phyloP scores from a whole-genome alignment of 2,113 vertebrate genomes.

The Phylloscopus trochilus region DNA sequence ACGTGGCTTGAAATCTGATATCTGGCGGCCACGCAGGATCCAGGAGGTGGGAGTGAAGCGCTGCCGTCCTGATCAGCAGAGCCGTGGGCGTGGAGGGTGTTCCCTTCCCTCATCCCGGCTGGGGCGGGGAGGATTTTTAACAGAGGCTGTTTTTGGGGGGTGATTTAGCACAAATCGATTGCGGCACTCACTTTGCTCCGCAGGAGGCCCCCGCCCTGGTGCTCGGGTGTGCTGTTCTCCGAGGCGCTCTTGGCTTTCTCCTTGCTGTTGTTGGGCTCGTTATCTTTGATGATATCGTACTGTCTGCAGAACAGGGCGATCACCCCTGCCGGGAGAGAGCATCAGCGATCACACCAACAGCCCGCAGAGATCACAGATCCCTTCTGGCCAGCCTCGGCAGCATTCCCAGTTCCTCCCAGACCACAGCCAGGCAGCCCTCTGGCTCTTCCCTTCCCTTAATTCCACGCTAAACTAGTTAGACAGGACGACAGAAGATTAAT shows the following conservation, averaged over 20 bases:
- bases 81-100: not conserved
- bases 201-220: constrained; percentile 90
- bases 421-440: not conserved
- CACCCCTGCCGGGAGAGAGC: constrained; percentile 78
- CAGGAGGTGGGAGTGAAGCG: not conserved
- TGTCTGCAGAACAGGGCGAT: constrained; percentile 96
- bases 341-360: not conserved
- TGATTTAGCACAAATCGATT: not conserved
- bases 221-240: constrained; percentile 95
- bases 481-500: not conserved
- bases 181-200: constrained; percentile 85
- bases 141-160: not conserved
- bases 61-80: not conserved
- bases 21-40: not conserved
- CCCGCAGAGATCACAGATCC: not conserved
- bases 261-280: constrained; percentile 97
- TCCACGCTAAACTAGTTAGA: not conserved
- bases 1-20: not conserved
- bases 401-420: not conserved
- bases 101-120: not conserved
- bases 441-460: not conserved
- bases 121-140: not conserved
- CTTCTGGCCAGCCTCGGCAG: not conserved
- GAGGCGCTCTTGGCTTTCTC: constrained; percentile 96
- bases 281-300: constrained; percentile 98